phyloP scores from a whole-genome alignment of 1,140 invertebrate genomes.

The Catajapyx aquilonaris region DNA sequence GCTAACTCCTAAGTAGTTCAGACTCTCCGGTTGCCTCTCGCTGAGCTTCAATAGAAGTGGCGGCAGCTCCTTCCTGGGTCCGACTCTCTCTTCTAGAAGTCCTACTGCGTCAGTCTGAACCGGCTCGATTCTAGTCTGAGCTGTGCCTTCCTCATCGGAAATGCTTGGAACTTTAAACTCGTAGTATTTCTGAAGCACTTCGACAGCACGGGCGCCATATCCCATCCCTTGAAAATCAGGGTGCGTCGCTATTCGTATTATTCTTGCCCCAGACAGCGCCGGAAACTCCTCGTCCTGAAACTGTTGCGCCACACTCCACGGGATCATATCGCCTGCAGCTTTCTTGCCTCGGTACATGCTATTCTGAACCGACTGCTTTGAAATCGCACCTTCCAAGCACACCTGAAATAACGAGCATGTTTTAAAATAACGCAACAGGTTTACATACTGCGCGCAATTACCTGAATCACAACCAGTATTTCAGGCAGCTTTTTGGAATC shows the following conservation, averaged over 20 bases:
- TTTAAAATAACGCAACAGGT: constrained; percentile 3
- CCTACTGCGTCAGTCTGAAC: constrained; percentile 31
- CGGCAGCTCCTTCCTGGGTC: constrained; percentile 38
- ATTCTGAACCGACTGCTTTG: constrained; percentile 51
- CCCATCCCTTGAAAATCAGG: constrained; percentile 96
- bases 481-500: constrained; percentile 58
- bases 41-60: constrained; percentile 51
- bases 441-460: constrained; percentile 16
- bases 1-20: constrained; percentile 91
- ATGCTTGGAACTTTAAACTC: constrained; percentile 54
- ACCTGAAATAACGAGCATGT: constrained; percentile 29
- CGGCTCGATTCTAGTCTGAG: no score
- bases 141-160: no score
- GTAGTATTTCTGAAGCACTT: constrained; percentile 74
- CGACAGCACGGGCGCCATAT: constrained; percentile 70
- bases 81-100: constrained; percentile 37
- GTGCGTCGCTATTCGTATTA: constrained; percentile 94
- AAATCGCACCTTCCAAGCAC: constrained; percentile 88
- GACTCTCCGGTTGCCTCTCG: constrained; percentile 60
- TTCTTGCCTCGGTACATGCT: constrained; percentile 64
- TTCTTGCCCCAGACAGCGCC: constrained; percentile 64
- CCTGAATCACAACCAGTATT: constrained; percentile 76
- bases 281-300: constrained; percentile 89
- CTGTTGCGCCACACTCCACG: constrained; percentile 94
- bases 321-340: constrained; percentile 89